Conservation (phyloP, 2,113 vertebrate genomes). For the Turnix velox region DNA sequence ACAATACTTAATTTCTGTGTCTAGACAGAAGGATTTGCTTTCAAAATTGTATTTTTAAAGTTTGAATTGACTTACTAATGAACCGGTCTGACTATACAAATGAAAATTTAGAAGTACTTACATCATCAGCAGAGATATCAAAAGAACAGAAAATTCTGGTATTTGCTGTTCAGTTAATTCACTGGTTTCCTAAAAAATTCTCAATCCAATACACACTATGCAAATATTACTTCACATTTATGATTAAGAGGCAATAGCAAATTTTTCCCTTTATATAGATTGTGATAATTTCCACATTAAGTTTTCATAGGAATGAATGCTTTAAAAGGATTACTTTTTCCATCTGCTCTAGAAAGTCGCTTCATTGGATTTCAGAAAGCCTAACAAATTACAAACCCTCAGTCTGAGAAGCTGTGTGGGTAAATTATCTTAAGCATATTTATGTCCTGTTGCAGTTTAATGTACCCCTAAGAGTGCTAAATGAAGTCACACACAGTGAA, state of each 20-base stretch:
- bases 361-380: not conserved
- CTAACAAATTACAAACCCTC: not conserved
- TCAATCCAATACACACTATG: not conserved
- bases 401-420: not conserved
- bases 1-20: not conserved
- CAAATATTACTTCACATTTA: not conserved
- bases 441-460: not conserved
- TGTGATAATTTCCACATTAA: not conserved
- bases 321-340: not conserved
- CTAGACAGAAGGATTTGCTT: not conserved
- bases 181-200: not conserved
- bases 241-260: not conserved
- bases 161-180: not conserved
- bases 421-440: not conserved
- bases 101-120: not conserved
- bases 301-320: not conserved
- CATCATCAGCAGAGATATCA: not conserved
- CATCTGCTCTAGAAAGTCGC: not conserved
- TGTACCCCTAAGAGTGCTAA: not conserved
- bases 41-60: not conserved
- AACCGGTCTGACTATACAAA: not conserved
- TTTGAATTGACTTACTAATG: not conserved
- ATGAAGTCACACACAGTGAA: not conserved
- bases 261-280: not conserved
- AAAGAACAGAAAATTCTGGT: not conserved